Evolutionary conservation across 1,140 invertebrate species (phyloP).

Genomic region (Drosophila nebulosa): DNA sequence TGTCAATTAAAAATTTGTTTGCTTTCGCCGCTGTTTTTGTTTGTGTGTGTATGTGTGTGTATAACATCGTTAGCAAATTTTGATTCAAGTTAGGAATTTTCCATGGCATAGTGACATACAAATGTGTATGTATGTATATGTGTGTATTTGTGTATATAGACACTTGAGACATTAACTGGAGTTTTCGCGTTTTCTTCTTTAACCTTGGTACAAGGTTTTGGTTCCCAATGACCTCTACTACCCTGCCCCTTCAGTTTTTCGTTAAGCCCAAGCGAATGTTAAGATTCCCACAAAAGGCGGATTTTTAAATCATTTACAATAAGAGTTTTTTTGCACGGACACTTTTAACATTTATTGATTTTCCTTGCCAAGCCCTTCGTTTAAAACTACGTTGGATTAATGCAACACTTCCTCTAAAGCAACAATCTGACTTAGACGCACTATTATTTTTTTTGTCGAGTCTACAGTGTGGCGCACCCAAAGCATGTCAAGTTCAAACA

Average conservation of each 20-base stretch:
- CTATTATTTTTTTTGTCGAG: not conserved
- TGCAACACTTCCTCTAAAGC: not conserved
- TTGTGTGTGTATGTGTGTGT: conserved; percentile 16
- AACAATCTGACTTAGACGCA: not conserved
- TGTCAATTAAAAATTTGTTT: conserved; percentile 16
- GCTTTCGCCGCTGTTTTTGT: not conserved
- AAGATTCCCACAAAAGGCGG: conserved; percentile 37
- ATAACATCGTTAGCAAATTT: conserved; percentile 13
- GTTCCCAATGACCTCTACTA: conserved; percentile 49
- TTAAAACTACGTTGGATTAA: not conserved
- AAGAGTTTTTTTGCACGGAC: conserved; percentile 53
- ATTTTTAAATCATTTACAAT: conserved; percentile 30
- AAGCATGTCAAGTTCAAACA: conserved; percentile 69
- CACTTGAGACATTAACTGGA: not conserved
- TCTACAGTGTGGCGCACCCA: not conserved
- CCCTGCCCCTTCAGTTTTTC: not conserved
- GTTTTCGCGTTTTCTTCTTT: not conserved
- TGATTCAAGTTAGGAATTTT: conserved; percentile 34
- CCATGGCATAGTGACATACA: conserved; percentile 9
- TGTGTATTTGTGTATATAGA: not conserved
- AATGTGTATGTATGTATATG: not conserved
- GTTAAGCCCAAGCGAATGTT: not conserved
- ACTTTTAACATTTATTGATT: conserved; percentile 44
- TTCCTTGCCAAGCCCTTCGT: conserved; percentile 7
- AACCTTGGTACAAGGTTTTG: conserved; percentile 33